phyloP scores from a whole-genome alignment of 2,113 vertebrate species.

The Prolemur simus region DNA sequence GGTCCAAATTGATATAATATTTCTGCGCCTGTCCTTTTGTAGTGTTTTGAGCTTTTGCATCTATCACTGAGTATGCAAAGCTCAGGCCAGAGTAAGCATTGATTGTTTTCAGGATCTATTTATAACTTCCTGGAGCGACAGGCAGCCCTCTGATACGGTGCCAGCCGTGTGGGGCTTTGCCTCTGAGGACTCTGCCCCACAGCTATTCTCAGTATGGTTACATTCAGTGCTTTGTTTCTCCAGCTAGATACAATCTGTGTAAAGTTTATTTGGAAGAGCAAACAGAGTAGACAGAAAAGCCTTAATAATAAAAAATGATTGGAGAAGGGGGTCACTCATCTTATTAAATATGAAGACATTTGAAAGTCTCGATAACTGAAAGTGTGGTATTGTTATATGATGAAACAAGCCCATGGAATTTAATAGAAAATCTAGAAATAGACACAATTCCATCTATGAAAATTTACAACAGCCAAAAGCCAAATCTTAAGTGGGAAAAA shows the following conservation, averaged over 20 bases:
- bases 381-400: background rate
- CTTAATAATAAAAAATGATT: background rate
- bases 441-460: background rate
- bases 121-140: background rate
- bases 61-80: background rate
- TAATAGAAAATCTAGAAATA: background rate
- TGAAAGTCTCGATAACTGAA: background rate
- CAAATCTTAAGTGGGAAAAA: background rate
- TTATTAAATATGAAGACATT: background rate
- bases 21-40: background rate
- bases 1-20: background rate
- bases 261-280: background rate
- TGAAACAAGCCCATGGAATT: background rate
- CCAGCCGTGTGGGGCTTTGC: too few species aligned
- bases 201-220: background rate
- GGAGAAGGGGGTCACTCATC: background rate
- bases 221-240: background rate
- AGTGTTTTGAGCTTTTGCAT: background rate
- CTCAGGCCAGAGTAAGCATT: background rate
- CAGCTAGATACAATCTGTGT: background rate
- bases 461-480: background rate
- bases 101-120: background rate
- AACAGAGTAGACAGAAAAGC: background rate
- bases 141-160: background rate
- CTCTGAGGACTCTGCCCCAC: background rate